Conservation (phyloP, 2,113 vertebrate species). For the Corythaixoides concolor region DNA sequence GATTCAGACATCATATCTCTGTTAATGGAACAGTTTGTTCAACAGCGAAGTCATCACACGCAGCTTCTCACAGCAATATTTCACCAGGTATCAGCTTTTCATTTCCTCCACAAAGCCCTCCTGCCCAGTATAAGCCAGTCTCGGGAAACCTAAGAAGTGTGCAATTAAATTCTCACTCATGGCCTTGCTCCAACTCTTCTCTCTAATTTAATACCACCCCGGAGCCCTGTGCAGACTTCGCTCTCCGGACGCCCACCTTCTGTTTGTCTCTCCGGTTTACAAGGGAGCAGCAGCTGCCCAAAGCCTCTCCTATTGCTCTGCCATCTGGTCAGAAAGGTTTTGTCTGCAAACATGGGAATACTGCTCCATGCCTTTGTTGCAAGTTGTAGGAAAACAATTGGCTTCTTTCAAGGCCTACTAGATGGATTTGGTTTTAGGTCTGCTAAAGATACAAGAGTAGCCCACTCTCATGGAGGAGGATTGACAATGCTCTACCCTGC, state of each 20-base stretch:
- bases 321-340: not conserved
- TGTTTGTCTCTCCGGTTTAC: not conserved
- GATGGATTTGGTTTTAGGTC: fast-evolving
- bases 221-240: not conserved
- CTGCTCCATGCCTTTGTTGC: not conserved
- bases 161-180: not conserved
- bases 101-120: not conserved
- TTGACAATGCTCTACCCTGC: fast-evolving
- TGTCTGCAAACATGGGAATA: not conserved
- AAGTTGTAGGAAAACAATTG: not conserved
- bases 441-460: fast-evolving
- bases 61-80: not conserved
- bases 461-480: not conserved
- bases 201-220: not conserved
- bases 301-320: not conserved
- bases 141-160: not conserved
- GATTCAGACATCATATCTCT: not conserved
- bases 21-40: fast-evolving
- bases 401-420: not conserved
- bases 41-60: fast-evolving
- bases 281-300: not conserved
- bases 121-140: not conserved
- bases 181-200: not conserved
- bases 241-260: not conserved
- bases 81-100: not conserved